Evolutionary conservation across 1,140 invertebrate genomes (phyloP).

Genomic region (Batillaria attramentaria): DNA sequence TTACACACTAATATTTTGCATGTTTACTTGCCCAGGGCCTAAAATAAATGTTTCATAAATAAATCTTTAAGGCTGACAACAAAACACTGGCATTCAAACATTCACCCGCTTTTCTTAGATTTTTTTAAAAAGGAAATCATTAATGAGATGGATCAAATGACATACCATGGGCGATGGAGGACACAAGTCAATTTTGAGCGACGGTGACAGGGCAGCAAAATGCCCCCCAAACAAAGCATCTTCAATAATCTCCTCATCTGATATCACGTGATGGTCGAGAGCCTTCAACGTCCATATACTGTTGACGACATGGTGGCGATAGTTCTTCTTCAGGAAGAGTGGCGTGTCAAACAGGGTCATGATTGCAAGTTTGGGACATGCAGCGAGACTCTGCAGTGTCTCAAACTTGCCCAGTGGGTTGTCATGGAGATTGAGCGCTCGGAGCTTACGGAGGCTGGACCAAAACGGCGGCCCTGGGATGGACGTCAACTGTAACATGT

Average conservation of each 20-base stretch:
- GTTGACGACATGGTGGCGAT: slow-evolving; percentile 70
- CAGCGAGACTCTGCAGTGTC: slow-evolving; percentile 62
- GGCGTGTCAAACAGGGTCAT: slow-evolving; percentile 70
- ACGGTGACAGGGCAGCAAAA: slow-evolving; percentile 54
- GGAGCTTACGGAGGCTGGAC: slow-evolving; percentile 61
- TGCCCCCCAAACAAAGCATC: slow-evolving; percentile 66
- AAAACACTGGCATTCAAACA: too few species aligned
- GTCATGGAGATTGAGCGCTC: slow-evolving; percentile 69
- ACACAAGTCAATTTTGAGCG: slow-evolving; percentile 57
- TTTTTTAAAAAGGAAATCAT: too few species aligned
- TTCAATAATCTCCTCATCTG: slow-evolving; percentile 72
- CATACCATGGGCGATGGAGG: slow-evolving; percentile 54
- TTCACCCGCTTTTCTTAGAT: too few species aligned
- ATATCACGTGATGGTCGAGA: slow-evolving; percentile 67
- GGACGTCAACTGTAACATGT: slow-evolving; percentile 57
- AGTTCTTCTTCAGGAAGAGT: slow-evolving; percentile 66
- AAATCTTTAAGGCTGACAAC: too few species aligned
- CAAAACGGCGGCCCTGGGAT: slow-evolving; percentile 67
- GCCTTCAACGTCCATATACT: slow-evolving; percentile 68
- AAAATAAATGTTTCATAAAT: too few species aligned
- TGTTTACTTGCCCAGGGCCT: too few species aligned
- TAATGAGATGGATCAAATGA: too few species aligned
- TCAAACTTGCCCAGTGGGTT: slow-evolving; percentile 69
- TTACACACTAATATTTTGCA: too few species aligned
- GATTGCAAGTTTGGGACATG: slow-evolving; percentile 53